Evolutionary conservation across 2,113 vertebrate species (phyloP), one percentile per base, ranked within the genome.

Genomic region (Percopsis transmontana): DNA sequence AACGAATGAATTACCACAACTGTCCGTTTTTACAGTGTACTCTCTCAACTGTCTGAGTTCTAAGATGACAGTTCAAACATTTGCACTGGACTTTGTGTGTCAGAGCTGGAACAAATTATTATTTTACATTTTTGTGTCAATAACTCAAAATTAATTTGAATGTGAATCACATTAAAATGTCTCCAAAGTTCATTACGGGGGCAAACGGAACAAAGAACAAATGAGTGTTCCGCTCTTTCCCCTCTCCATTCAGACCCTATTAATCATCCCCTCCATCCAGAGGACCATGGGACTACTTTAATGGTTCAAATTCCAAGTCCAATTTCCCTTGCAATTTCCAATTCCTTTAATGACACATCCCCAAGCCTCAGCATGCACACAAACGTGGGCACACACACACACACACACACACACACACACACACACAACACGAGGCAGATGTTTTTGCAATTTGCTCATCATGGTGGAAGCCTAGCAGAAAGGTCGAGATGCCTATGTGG

Each of bases 291-390:
- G 55, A 47, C 70, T 71, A 79, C 68, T 67, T 81, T 59, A 64
- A 57, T 82, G 48, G 80, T 79, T 91, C 72, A 33, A 33, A 33
- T 33, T 33, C 70, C 12, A 10, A 85, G 91, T 90, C 87, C 89
- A 94, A 94, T 94, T 93, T 94, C 84, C 79, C 88, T 90, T 89
- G 85, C 91, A 91, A 93, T 90, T 91, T 84, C 92, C 87, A 90
- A 84, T 84, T 93, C 81, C 88, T 92, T 86, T 95, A 95, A 95
- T 95, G 92, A 93, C 85, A 90, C 90, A 91, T 89, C 81, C 91
- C 93, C 92, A 93, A 72, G 90, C 86, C 81, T 89, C 83, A 90
- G 78, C 79, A 62, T 66, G 91, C 84, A 50, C 48, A 15, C 42
- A 58, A 16, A 15, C 20, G 50, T 89, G 27, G 79, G 83, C 78